Evolutionary conservation across 1,140 invertebrate species (phyloP).

Genomic region (Artemia franciscana): DNA sequence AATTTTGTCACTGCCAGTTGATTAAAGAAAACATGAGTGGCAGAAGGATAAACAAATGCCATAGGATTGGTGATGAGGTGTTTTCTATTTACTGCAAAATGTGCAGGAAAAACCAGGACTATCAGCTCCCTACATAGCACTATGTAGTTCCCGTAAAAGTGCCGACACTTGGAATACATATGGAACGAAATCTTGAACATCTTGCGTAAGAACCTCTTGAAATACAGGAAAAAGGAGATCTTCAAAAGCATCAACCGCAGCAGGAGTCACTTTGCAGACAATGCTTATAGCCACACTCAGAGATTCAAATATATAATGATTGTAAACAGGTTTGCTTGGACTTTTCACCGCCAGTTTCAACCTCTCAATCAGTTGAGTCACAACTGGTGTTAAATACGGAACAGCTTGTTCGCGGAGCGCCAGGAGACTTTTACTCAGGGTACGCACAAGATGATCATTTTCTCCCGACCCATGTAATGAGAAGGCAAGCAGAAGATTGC

Average conservation of each 20-base stretch:
- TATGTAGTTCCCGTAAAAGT: slow-evolving; percentile 60
- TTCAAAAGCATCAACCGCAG: slow-evolving; percentile 68
- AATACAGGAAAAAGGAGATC: slow-evolving; percentile 74
- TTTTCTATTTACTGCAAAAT: too few species aligned
- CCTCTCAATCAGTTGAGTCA: slow-evolving; percentile 64
- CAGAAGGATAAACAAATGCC: too few species aligned
- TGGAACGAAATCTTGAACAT: slow-evolving; percentile 89
- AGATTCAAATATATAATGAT: slow-evolving; percentile 90
- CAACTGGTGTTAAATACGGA: slow-evolving; percentile 45
- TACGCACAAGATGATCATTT: slow-evolving; percentile 94
- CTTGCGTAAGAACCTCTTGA: slow-evolving; percentile 72
- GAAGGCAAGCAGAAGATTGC: slow-evolving; percentile 47
- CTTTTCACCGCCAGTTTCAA: slow-evolving; percentile 64
- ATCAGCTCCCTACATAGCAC: too few species aligned
- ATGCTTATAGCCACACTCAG: slow-evolving; percentile 66
- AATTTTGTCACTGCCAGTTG: too few species aligned
- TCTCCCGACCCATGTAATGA: slow-evolving; percentile 48
- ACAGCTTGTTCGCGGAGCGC: slow-evolving; percentile 55
- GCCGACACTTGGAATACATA: slow-evolving; percentile 94
- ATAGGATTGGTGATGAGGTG: too few species aligned
- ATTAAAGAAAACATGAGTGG: too few species aligned
- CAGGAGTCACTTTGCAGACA: slow-evolving; percentile 52
- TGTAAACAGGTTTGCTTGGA: slow-evolving; percentile 87
- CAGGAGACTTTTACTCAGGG: slow-evolving; percentile 67
- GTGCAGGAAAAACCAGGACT: too few species aligned